These are phyloP conservation scores for Zosterops japonicus DNA, from an alignment of 2,113 vertebrate species.

Conservation along the genomic window DNA sequence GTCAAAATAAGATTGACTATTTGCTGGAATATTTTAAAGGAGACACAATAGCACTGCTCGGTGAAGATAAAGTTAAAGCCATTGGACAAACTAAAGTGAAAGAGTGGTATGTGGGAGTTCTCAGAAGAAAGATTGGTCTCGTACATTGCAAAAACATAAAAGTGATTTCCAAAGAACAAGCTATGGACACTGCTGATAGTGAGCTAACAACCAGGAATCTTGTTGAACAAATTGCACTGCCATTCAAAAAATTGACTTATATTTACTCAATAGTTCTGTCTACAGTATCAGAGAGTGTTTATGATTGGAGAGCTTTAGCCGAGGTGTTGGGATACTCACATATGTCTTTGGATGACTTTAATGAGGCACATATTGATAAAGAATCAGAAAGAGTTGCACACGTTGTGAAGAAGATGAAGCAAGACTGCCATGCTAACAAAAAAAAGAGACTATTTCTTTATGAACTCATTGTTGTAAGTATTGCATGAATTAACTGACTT, in stretches of 20 bases:
- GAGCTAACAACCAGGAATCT: slow-evolving; percentile 81
- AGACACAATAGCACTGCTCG: slow-evolving; percentile 90
- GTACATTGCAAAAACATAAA: slow-evolving; percentile 94
- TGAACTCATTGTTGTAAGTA: slow-evolving; percentile 90
- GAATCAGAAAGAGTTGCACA: slow-evolving; percentile 88
- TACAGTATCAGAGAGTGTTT: slow-evolving; percentile 85
- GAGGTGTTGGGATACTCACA: slow-evolving; percentile 84
- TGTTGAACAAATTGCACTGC: slow-evolving; percentile 85
- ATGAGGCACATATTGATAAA: slow-evolving; percentile 72
- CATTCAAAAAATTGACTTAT: slow-evolving; percentile 93
- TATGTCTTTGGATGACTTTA: slow-evolving; percentile 77
- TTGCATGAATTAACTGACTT: background rate
- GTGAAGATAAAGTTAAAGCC: slow-evolving; percentile 86
- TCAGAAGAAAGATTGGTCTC: slow-evolving; percentile 87
- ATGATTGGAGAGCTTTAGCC: slow-evolving; percentile 87
- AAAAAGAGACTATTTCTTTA: slow-evolving; percentile 87
- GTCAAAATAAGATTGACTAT: slow-evolving; percentile 89
- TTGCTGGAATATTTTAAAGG: slow-evolving; percentile 97
- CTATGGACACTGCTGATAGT: slow-evolving; percentile 80
- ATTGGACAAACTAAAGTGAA: slow-evolving; percentile 92
- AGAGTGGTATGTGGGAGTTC: slow-evolving; percentile 93
- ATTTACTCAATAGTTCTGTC: slow-evolving; percentile 92
- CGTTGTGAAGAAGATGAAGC: slow-evolving; percentile 90
- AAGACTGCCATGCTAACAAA: slow-evolving; percentile 89
- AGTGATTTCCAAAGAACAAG: slow-evolving; percentile 87